Base-by-base conservation (phyloP, 2,888 invertebrate species). In the Stenichneumon culpator region DNA sequence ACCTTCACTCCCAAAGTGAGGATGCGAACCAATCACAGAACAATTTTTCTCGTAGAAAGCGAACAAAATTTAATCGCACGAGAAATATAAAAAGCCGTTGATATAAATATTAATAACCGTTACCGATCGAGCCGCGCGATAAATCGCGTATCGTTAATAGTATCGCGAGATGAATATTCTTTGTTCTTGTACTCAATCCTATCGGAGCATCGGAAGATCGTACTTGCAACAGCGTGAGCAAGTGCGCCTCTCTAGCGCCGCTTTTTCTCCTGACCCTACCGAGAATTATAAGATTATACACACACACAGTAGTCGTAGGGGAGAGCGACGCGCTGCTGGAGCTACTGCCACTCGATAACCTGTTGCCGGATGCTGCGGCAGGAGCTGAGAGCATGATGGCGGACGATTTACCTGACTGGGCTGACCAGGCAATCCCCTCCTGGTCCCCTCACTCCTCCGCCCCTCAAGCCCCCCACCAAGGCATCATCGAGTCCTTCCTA, bases 361-460 rank as follows among this genome's bases (percentile, higher is more conserved):
- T 91, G 91, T 63, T 86, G 86, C 89, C 88, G 92, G 91, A 92
- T 92, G 91, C 91, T 91, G 90, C 88, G 79, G 72, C 57, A 77
- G 75, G 63, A 75, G 74, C 65, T 54, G 70, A 73, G 14, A 69
- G 80, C 87, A 87, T 88, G 84, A 88, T 88, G 88, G 88, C 88
- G 90, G 90, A 88, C 90, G 86, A 91, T 90, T 90, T 90, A 90
- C 91, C 89, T 90, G 88, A 77, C 77, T 67, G 67, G 54, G 87
- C 90, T 86, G 86, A 88, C 89, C 83, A 82, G 86, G 77, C 67
- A 47, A 25, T 63, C 60, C 68, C 70, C 50, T 68, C 44, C 68
- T 52, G 11, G 39, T 50, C 14, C 50, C 82, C 63, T 19, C 68
- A 54, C 32, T 19, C 28, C 22, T 25, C 60, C 60, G 9, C n/a